phyloP scores from a whole-genome alignment of 2,113 vertebrate species.

The Chaenocephalus aceratus region DNA sequence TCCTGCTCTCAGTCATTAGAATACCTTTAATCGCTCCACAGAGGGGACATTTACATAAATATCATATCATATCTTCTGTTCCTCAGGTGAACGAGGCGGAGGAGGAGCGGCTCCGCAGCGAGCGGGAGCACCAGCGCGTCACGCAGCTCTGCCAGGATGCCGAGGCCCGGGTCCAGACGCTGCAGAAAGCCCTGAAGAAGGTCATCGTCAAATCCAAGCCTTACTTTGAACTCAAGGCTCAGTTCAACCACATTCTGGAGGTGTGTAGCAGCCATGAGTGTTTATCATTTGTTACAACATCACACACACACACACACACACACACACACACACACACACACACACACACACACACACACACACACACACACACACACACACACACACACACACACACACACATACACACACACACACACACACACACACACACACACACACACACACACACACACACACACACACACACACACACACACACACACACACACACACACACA shows the following conservation, averaged over 20 bases:
- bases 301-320: background rate
- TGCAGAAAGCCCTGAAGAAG: conserved; percentile 90
- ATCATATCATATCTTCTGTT: conserved; percentile 7
- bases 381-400: too few relatives aligned
- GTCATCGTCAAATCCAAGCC: conserved; percentile 94
- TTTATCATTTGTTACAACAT: background rate
- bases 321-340: too few relatives aligned
- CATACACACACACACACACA: too few relatives aligned
- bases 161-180: conserved; percentile 89
- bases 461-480: too few relatives aligned
- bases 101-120: conserved; percentile 90
- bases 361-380: too few relatives aligned
- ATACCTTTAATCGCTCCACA: too few relatives aligned
- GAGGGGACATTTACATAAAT: too few relatives aligned
- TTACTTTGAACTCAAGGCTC: conserved; percentile 93
- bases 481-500: too few relatives aligned
- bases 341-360: background rate
- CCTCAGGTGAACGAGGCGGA: conserved; percentile 92
- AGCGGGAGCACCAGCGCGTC: conserved; percentile 91
- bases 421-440: too few relatives aligned
- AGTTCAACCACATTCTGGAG: conserved; percentile 93
- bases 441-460: too few relatives aligned
- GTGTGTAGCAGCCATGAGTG: conserved; percentile 61
- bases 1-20: background rate
- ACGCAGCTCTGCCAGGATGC: conserved; percentile 91